Evolutionary conservation across 2,797 vertebrate species (phyloP).

Genomic region (Pteronotus mesoamericanus): DNA sequence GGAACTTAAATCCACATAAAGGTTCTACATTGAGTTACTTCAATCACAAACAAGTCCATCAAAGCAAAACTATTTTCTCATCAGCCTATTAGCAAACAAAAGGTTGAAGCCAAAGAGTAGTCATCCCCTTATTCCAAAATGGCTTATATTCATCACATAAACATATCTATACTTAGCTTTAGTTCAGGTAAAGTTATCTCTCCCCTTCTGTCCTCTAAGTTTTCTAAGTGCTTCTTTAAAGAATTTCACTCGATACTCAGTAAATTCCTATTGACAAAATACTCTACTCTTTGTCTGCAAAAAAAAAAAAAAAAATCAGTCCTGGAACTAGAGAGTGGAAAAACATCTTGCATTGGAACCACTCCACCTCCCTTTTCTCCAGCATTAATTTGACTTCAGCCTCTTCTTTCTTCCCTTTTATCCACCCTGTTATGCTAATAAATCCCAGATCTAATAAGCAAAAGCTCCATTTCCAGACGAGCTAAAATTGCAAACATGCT

Average conservation of each 20-base stretch:
- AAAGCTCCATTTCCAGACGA: background rate
- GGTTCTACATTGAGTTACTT: background rate
- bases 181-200: background rate
- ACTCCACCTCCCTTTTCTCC: accelerated
- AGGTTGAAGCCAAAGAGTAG: background rate
- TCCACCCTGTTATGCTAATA: background rate
- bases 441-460: background rate
- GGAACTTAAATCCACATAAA: background rate
- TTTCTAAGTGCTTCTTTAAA: background rate
- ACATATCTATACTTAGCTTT: background rate
- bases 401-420: background rate
- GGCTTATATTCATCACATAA: background rate
- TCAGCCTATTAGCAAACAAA: background rate
- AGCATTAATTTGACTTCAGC: background rate
- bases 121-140: background rate
- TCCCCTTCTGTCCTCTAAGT: background rate
- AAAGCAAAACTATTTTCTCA: background rate
- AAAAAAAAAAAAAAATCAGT: background rate
- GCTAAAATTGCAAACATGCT: background rate
- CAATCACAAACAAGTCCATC: background rate
- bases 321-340: background rate
- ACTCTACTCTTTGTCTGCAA: background rate
- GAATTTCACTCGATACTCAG: background rate
- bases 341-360: background rate
- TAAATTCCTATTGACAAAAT: background rate